Percentiles rank a stretch among this genome's conserved stretches.
Evolutionary conservation across 2,113 vertebrate species (phyloP).

Genomic region (Alectura lathami): DNA sequence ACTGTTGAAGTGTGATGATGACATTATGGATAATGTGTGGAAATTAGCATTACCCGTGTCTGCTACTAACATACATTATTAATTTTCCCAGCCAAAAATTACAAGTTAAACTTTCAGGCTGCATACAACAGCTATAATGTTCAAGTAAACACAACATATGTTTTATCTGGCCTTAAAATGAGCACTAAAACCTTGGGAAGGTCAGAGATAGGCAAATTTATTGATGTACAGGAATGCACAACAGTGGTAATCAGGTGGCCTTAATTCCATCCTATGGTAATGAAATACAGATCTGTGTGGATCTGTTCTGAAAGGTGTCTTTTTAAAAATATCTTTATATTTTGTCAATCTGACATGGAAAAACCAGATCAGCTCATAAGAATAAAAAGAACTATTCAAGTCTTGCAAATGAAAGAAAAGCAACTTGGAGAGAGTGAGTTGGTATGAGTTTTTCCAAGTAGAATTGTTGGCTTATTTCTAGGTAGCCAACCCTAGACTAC

Average conservation of each 20-base stretch:
- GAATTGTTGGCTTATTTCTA: background rate
- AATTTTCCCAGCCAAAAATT: background rate
- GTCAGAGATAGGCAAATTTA: background rate
- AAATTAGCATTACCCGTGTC: background rate
- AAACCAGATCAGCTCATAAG: background rate
- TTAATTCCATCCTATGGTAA: background rate
- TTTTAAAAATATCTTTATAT: background rate
- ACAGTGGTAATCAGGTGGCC: background rate
- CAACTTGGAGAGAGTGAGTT: background rate
- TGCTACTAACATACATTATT: background rate
- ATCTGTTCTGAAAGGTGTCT: background rate
- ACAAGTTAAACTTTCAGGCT: background rate
- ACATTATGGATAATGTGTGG: background rate
- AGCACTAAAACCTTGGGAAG: background rate
- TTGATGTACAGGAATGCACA: background rate
- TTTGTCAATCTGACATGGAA: background rate
- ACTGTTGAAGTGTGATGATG: background rate
- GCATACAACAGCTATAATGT: background rate
- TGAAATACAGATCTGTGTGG: background rate
- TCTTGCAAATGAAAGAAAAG: background rate
- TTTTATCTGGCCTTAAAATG: background rate
- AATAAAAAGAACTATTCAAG: background rate
- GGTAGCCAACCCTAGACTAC: background rate
- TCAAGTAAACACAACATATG: background rate
- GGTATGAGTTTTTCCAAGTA: background rate